Conservation (phyloP, 2,113 vertebrate genomes). For the Cyanoramphus novaezelandiae region DNA sequence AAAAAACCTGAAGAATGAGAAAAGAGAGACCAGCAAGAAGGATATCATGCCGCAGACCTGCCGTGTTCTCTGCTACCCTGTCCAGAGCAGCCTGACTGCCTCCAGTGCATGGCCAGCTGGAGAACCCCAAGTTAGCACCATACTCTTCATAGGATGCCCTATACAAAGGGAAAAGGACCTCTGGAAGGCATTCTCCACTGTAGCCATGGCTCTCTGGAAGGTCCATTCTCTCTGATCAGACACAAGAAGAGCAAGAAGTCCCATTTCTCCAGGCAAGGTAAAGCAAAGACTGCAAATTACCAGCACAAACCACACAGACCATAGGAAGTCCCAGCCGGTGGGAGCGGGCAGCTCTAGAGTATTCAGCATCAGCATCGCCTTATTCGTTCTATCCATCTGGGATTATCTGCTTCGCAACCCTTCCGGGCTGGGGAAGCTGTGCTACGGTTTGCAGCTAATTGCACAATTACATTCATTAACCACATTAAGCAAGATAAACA, state of each 20-base stretch:
- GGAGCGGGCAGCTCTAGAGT: not conserved
- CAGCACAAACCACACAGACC: not conserved
- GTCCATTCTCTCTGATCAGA: not conserved
- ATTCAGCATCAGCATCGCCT: not conserved
- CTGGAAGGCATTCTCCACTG: not conserved
- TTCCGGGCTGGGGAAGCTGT: rapidly evolving
- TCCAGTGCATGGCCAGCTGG: not conserved
- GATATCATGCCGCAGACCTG: rapidly evolving
- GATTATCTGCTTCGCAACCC: not conserved
- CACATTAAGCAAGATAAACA: not conserved
- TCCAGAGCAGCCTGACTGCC: not conserved
- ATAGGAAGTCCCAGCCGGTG: not conserved
- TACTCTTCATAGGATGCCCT: not conserved
- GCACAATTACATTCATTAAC: not conserved
- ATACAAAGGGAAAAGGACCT: not conserved
- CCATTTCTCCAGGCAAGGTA: not conserved
- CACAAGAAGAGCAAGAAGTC: not conserved
- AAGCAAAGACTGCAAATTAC: not conserved
- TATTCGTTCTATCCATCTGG: not conserved
- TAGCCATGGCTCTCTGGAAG: not conserved
- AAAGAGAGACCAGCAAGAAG: not conserved
- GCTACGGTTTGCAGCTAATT: not conserved
- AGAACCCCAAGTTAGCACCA: not conserved
- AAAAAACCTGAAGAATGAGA: not conserved
- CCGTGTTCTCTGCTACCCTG: rapidly evolving